These are phyloP conservation scores for Sitophilus oryzae DNA, from an alignment of 1,140 invertebrate genomes.

Conservation along the genomic window DNA sequence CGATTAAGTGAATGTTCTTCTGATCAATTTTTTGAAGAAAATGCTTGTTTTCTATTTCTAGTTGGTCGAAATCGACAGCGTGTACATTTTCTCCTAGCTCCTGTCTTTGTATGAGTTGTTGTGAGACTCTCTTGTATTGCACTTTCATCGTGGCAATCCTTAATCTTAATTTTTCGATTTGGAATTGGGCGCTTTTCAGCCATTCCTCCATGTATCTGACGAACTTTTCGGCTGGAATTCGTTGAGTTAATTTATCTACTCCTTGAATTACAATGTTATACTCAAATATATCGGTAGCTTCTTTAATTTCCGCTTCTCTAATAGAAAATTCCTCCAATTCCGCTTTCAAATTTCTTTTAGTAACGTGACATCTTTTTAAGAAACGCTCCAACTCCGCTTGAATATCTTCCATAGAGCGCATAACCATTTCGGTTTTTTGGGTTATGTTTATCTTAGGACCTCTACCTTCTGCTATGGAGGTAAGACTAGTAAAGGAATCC, in stretches of 20 bases:
- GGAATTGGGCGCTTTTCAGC: slow-evolving; percentile 37
- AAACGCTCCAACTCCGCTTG: slow-evolving; percentile 27
- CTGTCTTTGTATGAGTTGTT: slow-evolving; percentile 39
- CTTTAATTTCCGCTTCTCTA: slow-evolving; percentile 31
- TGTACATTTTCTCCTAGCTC: slow-evolving; percentile 44
- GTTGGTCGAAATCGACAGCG: slow-evolving; percentile 47
- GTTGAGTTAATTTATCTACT: slow-evolving; percentile 40
- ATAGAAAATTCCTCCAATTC: slow-evolving; percentile 42
- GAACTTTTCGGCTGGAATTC: slow-evolving; percentile 46
- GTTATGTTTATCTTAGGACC: slow-evolving; percentile 33
- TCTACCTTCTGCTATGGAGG: slow-evolving; percentile 21
- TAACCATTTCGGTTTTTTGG: slow-evolving; percentile 35
- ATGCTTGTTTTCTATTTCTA: slow-evolving; percentile 46
- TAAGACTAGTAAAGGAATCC: slow-evolving; percentile 23
- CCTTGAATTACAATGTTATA: slow-evolving; percentile 38
- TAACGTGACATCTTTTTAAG: slow-evolving; percentile 28
- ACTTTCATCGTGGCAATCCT: slow-evolving; percentile 39
- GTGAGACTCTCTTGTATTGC: slow-evolving; percentile 38
- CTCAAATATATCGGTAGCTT: slow-evolving; percentile 41
- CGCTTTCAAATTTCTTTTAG: slow-evolving; percentile 35
- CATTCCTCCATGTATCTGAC: slow-evolving; percentile 45
- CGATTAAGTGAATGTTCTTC: slow-evolving; percentile 40
- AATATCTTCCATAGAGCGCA: slow-evolving; percentile 34
- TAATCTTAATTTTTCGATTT: slow-evolving; percentile 44
- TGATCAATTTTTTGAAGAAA: slow-evolving; percentile 42